These are phyloP conservation scores for Calidris pygmaea DNA, from an alignment of 2,113 vertebrate species.

Conservation along the genomic window DNA sequence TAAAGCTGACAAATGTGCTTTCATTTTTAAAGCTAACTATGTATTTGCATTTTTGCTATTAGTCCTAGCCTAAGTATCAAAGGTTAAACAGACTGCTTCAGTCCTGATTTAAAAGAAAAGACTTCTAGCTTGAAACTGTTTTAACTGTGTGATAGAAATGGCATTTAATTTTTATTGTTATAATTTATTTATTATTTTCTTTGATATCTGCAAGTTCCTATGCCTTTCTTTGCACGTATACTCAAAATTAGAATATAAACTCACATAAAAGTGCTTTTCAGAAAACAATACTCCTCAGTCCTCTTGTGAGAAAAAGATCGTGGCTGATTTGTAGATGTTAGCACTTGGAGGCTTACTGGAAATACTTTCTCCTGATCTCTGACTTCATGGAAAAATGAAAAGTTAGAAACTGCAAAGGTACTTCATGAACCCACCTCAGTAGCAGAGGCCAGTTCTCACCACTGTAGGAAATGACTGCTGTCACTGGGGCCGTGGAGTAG, in stretches of 20 bases:
- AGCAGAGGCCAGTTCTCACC: not conserved
- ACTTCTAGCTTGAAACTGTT: not conserved
- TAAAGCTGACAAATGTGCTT: not conserved
- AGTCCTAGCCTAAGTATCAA: not conserved
- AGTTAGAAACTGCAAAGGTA: not conserved
- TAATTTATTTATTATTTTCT: not conserved
- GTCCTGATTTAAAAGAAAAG: not conserved
- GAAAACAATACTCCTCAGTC: not conserved
- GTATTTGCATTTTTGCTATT: not conserved
- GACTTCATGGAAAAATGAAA: not conserved
- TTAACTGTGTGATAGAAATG: not conserved
- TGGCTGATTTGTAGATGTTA: not conserved
- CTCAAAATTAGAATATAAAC: not conserved
- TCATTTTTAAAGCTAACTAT: not conserved
- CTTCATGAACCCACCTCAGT: not conserved
- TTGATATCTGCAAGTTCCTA: not conserved
- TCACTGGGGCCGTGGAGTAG: fast-evolving
- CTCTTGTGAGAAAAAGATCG: not conserved
- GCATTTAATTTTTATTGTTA: not conserved
- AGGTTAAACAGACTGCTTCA: not conserved
- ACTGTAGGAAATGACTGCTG: not conserved
- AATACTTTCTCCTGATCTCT: not conserved
- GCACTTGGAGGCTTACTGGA: not conserved
- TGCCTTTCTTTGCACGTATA: not conserved
- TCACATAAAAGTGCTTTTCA: not conserved